phyloP scores from a whole-genome alignment of 2,113 vertebrate species.

The Thamnophis sirtalis region DNA sequence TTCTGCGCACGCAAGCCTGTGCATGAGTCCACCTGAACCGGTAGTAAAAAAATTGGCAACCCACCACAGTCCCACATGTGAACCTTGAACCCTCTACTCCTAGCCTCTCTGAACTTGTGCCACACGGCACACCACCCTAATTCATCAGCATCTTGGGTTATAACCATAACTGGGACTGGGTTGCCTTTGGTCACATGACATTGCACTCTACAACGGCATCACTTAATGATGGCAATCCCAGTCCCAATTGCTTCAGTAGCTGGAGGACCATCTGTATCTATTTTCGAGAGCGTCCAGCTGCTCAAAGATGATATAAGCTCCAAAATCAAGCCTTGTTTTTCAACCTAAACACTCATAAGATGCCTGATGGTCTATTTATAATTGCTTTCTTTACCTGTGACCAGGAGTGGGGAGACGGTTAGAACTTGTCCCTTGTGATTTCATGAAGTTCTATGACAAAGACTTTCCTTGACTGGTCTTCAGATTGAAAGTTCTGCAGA shows the following conservation, averaged over 20 bases:
- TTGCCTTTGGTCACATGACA: background rate
- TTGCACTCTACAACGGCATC: too few species aligned
- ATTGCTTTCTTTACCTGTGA: background rate
- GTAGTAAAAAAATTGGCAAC: too few species aligned
- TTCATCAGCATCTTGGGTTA: background rate
- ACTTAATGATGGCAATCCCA: background rate
- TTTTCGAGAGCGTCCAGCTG: background rate
- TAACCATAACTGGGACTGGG: background rate
- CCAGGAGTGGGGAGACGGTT: background rate
- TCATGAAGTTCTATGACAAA: background rate
- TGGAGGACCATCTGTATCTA: background rate
- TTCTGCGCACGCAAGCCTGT: too few species aligned
- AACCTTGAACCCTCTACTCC: background rate
- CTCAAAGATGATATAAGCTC: background rate
- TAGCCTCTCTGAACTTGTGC: background rate
- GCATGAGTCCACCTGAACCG: too few species aligned
- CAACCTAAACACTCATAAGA: background rate
- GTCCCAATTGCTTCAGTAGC: background rate
- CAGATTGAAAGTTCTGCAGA: background rate
- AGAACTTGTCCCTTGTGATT: background rate
- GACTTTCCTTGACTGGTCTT: background rate
- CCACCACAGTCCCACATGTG: too few species aligned
- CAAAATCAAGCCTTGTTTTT: background rate
- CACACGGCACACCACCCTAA: background rate
- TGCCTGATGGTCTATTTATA: background rate